These are phyloP conservation scores for Phrynocephalus vlangalii DNA, from an alignment of 2,797 vertebrate genomes.

Conservation along the genomic window DNA sequence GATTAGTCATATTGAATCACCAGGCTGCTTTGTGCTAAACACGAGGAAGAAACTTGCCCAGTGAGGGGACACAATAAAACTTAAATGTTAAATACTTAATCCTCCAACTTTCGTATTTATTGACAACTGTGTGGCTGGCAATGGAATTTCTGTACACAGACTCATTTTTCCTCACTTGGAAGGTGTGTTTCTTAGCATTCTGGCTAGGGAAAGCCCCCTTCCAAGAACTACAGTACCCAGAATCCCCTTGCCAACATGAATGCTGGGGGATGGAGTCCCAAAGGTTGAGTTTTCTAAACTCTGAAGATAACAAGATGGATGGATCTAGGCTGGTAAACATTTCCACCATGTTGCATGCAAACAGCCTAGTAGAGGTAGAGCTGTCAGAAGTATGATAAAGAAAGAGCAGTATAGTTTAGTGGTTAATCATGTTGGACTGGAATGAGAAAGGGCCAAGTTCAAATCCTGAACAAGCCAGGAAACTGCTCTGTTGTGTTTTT, in stretches of 20 bases:
- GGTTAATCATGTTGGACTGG: no score
- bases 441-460: no score
- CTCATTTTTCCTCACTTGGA: not conserved
- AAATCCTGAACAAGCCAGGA: no score
- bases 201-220: not conserved
- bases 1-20: conserved; percentile 51
- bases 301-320: not conserved
- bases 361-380: no score
- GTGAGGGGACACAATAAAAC: not conserved
- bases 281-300: not conserved
- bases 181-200: not conserved
- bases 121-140: not conserved
- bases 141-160: conserved; percentile 2
- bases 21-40: conserved; percentile 28
- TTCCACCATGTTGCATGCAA: no score
- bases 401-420: no score
- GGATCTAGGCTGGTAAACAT: no score
- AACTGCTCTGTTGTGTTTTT: no score
- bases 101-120: conserved; percentile 15
- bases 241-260: not conserved
- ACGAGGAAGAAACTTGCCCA: conserved; percentile 35
- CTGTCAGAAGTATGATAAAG: no score
- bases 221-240: not conserved
- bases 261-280: not conserved
- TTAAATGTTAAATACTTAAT: conserved; percentile 36